These are phyloP conservation scores for Eupithecia pulchellata DNA, from an alignment of 2,888 invertebrate species.

Conservation along the genomic window DNA sequence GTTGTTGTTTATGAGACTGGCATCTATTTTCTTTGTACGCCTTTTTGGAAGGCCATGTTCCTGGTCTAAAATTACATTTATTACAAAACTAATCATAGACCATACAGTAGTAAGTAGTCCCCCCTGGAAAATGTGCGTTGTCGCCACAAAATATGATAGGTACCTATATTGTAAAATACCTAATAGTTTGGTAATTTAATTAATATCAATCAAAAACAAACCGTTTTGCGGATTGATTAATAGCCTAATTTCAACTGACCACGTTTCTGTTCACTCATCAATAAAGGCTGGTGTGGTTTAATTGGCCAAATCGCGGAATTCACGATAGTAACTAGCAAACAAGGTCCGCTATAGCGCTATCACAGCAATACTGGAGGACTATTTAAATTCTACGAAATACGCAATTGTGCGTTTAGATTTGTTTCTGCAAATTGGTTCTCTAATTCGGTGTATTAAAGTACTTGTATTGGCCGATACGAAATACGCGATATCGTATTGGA, in stretches of 20 bases:
- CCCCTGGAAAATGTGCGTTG: no score
- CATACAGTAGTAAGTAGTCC: no score
- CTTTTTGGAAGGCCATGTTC: neutral
- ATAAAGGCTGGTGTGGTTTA: slow-evolving; percentile 1
- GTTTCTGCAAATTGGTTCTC: no score
- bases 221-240: slow-evolving; percentile 5
- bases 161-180: no score
- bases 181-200: neutral
- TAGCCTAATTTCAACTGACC: slow-evolving; percentile 10
- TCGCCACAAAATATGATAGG: no score
- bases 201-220: neutral
- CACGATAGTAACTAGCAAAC: slow-evolving; percentile 8
- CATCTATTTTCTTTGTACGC: neutral
- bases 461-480: no score
- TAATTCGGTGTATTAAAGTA: no score
- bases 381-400: no score
- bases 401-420: no score
- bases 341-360: neutral
- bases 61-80: neutral
- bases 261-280: slow-evolving; percentile 4
- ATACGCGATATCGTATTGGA: no score
- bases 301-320: slow-evolving; percentile 9
- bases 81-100: no score
- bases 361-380: neutral
- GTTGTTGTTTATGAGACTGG: neutral